Base-by-base conservation (phyloP, 2,797 vertebrate species). In the Argentina silus region DNA sequence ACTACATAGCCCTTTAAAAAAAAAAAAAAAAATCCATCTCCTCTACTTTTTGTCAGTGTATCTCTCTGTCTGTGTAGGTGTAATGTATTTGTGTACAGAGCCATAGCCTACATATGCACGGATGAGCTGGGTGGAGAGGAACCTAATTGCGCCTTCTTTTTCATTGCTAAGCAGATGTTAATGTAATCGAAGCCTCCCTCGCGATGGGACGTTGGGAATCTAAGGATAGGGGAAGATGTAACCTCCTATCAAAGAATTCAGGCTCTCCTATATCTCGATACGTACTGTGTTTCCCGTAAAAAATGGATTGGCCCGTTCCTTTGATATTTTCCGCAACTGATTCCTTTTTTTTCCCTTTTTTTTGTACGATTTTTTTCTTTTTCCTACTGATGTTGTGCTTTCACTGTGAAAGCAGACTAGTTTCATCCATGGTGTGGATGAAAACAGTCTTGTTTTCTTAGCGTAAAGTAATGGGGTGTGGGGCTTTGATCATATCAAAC, bases 251-350 rank as follows among this genome's bases (percentile, higher is more conserved):
- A 76, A 78, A 72, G 64, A 44, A 10, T 11, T 70, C 69, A 10
- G 6, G 1, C 85, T 81, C 72, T 1, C 3, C 51, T 7, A 15
- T 14, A 17, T 10, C 55, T 21, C 17, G 7, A 7, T 73, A 77
- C 80, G n/a, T n/a, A 73, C 82, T 66, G 48, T 83, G 70, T 78
- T 85, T 82, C 76, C 81, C 78, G 85, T 88, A 70, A 88, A 87
- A 87, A 66, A 87, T 83, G 85, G 82, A 87, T 83, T 76, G 76
- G 62, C 73, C 64, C 15, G 53, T 72, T 64, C 7, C 60, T 81
- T 81, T 75, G 75, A 85, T 56, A 80, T 80, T 62, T 45, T 76
- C 65, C 62, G 11, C 65, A 72, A 72, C 44, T 75, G n/a, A 0
- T 14, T 2, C 7, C 3, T 69, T 81, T 19, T 45, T 17, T 77